phyloP scores from a whole-genome alignment of 2,797 vertebrate genomes.

The Saxicola maurus region DNA sequence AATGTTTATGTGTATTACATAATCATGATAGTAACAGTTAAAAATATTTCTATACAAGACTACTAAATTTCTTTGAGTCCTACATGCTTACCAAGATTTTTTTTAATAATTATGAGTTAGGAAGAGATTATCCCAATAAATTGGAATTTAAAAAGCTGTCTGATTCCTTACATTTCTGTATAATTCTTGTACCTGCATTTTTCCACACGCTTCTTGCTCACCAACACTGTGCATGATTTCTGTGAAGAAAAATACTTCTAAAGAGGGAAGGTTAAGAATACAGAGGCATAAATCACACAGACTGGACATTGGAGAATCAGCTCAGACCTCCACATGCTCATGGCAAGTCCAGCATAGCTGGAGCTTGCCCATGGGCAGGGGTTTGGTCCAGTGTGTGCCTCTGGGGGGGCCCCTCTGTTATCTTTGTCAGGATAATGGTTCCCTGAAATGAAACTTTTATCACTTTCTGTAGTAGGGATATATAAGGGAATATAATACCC shows the following conservation, averaged over 20 bases:
- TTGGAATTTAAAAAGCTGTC: neutral
- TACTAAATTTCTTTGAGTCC: neutral
- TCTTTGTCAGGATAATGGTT: neutral
- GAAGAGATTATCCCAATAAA: neutral
- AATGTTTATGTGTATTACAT: neutral
- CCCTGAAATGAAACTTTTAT: neutral
- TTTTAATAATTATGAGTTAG: neutral
- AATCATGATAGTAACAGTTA: neutral
- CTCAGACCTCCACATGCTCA: fast-evolving
- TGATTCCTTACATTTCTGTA: neutral
- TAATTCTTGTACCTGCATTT: neutral
- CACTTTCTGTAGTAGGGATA: neutral
- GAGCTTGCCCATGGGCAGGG: neutral
- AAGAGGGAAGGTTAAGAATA: neutral
- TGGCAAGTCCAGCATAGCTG: neutral
- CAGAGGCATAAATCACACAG: neutral
- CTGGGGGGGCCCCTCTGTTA: neutral
- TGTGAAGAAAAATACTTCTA: neutral
- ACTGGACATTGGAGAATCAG: neutral
- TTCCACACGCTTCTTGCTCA: neutral
- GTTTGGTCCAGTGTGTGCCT: neutral
- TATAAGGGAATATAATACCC: neutral
- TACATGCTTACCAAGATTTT: neutral
- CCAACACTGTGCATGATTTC: neutral
- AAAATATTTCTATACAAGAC: neutral